phyloP scores from a whole-genome alignment of 1,140 invertebrate species.

The Euglossa dilemma region DNA sequence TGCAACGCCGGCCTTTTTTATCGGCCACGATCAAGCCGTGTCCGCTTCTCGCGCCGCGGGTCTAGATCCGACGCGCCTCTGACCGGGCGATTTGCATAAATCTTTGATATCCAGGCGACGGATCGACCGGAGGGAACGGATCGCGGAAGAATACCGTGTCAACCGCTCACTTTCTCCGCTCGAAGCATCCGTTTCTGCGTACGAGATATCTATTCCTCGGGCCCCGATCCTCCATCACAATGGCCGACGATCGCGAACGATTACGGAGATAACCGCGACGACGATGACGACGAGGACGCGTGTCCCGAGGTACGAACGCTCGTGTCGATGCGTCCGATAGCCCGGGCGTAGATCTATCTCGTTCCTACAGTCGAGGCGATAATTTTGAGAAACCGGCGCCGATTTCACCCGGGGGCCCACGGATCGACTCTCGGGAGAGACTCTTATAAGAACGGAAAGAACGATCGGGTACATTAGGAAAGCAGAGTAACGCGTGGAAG shows the following conservation, averaged over 20 bases:
- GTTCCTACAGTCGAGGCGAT: neutral
- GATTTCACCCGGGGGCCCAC: neutral
- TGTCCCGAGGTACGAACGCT: conserved; percentile 4
- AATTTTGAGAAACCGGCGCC: neutral
- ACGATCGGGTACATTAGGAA: no score
- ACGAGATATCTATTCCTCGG: neutral
- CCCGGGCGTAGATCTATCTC: neutral
- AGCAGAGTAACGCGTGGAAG: no score
- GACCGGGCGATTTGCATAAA: conserved; percentile 42
- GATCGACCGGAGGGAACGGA: conserved; percentile 48
- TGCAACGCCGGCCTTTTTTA: neutral
- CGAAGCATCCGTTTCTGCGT: conserved; percentile 64
- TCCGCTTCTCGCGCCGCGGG: neutral
- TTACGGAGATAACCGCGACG: conserved; percentile 46
- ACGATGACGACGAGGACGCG: neutral
- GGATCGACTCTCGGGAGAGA: no score
- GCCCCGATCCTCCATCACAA: conserved; percentile 17
- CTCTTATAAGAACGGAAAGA: no score
- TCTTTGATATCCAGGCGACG: conserved; percentile 5
- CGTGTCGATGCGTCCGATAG: conserved; percentile 37
- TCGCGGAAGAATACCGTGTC: conserved; percentile 71
- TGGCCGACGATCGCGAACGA: conserved; percentile 32
- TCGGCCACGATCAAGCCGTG: neutral
- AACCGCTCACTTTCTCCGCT: conserved; percentile 72
- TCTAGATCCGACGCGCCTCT: neutral